phyloP scores from a whole-genome alignment of 2,797 vertebrate species.

The Tympanoctomys barrerae region DNA sequence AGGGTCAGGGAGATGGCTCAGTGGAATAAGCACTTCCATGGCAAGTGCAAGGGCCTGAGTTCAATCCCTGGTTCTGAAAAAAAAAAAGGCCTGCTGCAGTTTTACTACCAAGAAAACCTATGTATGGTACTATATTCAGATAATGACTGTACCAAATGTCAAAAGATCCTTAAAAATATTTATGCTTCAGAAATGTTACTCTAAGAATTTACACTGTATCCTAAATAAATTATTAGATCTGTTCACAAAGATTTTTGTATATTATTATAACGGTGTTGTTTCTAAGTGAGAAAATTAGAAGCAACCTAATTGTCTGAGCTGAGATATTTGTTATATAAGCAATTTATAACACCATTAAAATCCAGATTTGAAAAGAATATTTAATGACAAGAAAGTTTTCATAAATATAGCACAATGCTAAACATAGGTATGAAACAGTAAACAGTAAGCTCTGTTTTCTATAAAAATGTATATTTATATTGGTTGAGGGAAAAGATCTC shows the following conservation, averaged over 20 bases:
- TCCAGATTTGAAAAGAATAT: conserved; percentile 7
- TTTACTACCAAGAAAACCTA: background rate
- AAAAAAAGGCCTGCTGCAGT: background rate
- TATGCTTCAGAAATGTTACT: background rate
- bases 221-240: background rate
- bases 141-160: background rate
- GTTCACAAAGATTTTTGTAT: background rate
- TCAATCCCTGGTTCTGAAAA: no score
- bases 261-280: background rate
- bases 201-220: background rate
- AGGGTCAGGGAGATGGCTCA: no score
- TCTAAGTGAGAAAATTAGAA: conserved; percentile 21
- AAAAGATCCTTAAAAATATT: background rate
- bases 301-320: background rate
- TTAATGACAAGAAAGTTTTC: background rate
- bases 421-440: background rate
- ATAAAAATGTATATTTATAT: background rate
- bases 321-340: background rate
- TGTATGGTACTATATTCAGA: background rate
- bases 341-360: background rate
- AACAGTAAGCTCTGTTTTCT: background rate
- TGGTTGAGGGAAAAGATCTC: background rate
- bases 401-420: background rate
- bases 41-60: no score
- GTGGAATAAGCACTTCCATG: no score